phyloP scores from a whole-genome alignment of 2,888 invertebrate genomes.

The Cybosia mesomella region DNA sequence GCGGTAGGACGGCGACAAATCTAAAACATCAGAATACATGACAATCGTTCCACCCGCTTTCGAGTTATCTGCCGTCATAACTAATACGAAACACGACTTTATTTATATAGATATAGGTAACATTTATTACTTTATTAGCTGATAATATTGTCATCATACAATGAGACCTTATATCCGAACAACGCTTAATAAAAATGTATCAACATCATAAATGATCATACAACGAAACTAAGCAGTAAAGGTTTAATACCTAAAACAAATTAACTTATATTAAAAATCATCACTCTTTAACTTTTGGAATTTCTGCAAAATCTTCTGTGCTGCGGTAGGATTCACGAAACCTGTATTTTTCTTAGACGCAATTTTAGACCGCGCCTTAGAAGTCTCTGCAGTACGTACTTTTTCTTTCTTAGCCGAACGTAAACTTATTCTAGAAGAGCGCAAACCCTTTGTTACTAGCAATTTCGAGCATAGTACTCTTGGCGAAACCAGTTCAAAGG shows the following conservation, averaged over 20 bases:
- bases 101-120: too few species aligned
- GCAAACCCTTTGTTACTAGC: constrained; percentile 57
- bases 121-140: too few species aligned
- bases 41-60: too few species aligned
- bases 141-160: background rate
- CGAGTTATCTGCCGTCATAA: too few species aligned
- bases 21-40: too few species aligned
- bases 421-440: constrained; percentile 54
- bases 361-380: constrained; percentile 46
- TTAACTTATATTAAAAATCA: constrained; percentile 46
- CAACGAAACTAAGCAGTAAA: background rate
- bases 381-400: background rate
- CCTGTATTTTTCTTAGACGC: constrained; percentile 64
- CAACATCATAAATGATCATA: background rate
- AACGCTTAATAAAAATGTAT: background rate
- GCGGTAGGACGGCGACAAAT: too few species aligned
- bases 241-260: background rate
- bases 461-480: constrained; percentile 68
- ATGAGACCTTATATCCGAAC: background rate
- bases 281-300: constrained; percentile 67
- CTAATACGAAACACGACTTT: too few species aligned
- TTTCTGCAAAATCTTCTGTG: constrained; percentile 70
- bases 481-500: constrained; percentile 63
- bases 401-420: constrained; percentile 43
- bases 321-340: constrained; percentile 60